Base-by-base conservation (phyloP, 2,888 invertebrate species). In the Psococerastis gibbosa region DNA sequence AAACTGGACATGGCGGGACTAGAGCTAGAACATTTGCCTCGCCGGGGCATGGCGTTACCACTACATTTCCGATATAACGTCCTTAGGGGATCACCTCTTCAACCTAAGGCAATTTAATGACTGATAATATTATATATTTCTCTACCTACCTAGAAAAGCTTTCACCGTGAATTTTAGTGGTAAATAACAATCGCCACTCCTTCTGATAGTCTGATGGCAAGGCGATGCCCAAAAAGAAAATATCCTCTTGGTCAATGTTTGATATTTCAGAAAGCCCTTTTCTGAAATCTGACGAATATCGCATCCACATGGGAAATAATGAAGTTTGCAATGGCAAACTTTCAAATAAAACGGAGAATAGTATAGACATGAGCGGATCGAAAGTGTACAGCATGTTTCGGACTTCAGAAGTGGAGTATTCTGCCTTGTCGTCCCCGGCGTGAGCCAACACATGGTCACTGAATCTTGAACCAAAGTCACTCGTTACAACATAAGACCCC, bases 151-250 rank as follows among this genome's bases (percentile, higher is more conserved):
- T 20, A 2, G 85, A 79, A 62, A 85, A 92, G 44, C 88, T 88
- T 63, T 89, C 88, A 0, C 92, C 92, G 57, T 89, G 84, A 44
- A 81, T 75, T 56, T 78, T 75, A 13, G 83, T 82, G 5, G 84
- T 85, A 64, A 85, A 91, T 2, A 91, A 65, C 55, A 88, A 81
- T 52, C 87, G 67, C 91, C 91, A 92, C 58, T 81, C 76, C 50
- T 73, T 62, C 54, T 80, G 78, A 49, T 75, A 69, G 48, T 78
- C 74, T 47, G 69, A 69, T 0, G 88, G 87, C 43, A 92, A 63
- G 55, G 79, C 42, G 4, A 45, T 34, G 38, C 20, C 20, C 22
- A 38, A 16, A 20, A 38, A 38, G 5, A 38, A 13, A 38, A 38
- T 38, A 38, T 38, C 9, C 6, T 20, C 38, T 11, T 18, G 11